phyloP scores from a whole-genome alignment of 2,888 invertebrate genomes.

The Sinhomidia bicolor region DNA sequence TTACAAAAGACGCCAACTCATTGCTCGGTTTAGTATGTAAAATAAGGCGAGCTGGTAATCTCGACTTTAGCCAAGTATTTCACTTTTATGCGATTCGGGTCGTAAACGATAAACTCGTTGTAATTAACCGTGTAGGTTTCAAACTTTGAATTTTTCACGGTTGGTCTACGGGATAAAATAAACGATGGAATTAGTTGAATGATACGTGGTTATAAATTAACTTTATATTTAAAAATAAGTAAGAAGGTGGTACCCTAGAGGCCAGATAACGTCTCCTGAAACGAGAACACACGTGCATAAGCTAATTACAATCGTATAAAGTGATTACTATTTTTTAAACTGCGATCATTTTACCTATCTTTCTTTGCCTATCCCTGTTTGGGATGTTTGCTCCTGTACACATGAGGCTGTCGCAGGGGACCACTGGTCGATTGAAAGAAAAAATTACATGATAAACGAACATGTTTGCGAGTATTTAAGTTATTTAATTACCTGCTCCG shows the following conservation, averaged over 20 bases:
- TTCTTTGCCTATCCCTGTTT: background rate
- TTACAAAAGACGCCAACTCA: too few species aligned
- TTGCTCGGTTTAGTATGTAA: too few species aligned
- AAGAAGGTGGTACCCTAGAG: too few species aligned
- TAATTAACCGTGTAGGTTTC: conserved; percentile 9
- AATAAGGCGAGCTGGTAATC: background rate
- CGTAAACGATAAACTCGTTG: conserved; percentile 67
- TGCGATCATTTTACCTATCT: background rate
- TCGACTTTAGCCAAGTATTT: conserved; percentile 55
- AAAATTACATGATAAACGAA: background rate
- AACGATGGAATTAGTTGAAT: too few species aligned
- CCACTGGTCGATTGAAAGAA: background rate
- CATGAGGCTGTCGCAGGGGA: conserved; percentile 37
- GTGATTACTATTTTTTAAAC: background rate
- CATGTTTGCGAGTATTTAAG: too few species aligned
- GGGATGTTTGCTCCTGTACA: conserved; percentile 5
- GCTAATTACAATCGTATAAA: background rate
- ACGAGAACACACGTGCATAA: background rate
- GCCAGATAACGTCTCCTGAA: background rate
- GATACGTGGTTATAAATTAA: too few species aligned
- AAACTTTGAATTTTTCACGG: conserved; percentile 33
- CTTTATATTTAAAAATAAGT: too few species aligned
- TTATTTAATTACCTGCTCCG: background rate
- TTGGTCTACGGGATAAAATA: too few species aligned
- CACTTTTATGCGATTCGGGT: conserved; percentile 32